Percentiles rank a stretch among this genome's conserved stretches.
These are phyloP conservation scores for Drosophila repleta DNA, from an alignment of 1,140 invertebrate species.

Conservation along the genomic window DNA sequence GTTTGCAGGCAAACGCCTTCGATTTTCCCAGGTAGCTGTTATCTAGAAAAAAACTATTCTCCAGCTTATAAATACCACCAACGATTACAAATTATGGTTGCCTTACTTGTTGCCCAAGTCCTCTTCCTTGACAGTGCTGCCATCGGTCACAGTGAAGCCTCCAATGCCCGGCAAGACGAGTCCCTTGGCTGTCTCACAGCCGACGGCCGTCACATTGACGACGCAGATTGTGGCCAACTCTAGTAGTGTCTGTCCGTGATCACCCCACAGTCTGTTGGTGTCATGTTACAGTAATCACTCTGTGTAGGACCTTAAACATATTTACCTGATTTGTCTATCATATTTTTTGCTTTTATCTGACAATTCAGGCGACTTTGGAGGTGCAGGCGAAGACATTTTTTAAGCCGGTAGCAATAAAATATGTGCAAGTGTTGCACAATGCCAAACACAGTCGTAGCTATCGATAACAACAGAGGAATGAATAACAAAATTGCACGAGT, in stretches of 20 bases:
- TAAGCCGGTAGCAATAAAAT: conserved; percentile 56
- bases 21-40: conserved; percentile 91
- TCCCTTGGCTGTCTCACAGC: conserved; percentile 97
- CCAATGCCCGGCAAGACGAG: conserved; percentile 97
- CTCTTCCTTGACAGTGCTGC: conserved; percentile 92
- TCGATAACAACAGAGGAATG: not conserved
- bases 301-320: not conserved
- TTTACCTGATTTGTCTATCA: conserved; percentile 82
- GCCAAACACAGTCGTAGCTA: not conserved
- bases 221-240: conserved; percentile 96
- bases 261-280: conserved; percentile 93
- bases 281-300: not conserved
- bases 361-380: conserved; percentile 80
- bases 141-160: conserved; percentile 98
- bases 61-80: not conserved
- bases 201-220: conserved; percentile 96
- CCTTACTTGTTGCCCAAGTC: conserved; percentile 96
- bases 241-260: conserved; percentile 95
- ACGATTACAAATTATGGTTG: not conserved
- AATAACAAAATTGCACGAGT: not conserved
- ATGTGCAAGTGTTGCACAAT: conserved; percentile 53
- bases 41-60: conserved; percentile 94
- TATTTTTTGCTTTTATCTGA: conserved; percentile 85
- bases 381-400: conserved; percentile 80
- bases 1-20: conserved; percentile 92